Base-by-base conservation (phyloP, 2,888 invertebrate genomes). In the Pollenia angustigena region DNA sequence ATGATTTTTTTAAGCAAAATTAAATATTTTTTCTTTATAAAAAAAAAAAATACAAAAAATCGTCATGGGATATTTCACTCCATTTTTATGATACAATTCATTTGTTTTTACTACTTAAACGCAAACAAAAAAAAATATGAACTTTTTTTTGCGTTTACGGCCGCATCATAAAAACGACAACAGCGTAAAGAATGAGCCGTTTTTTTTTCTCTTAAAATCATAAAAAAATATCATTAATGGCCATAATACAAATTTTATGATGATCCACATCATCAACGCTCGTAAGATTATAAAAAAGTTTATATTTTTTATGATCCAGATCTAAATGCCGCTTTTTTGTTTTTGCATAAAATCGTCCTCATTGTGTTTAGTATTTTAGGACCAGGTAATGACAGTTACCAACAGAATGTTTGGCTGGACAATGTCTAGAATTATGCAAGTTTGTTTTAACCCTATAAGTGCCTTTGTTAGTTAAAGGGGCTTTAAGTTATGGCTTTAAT, bases 261-360 rank as follows among this genome's bases (percentile, higher is more conserved):
- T 88, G 88, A 88, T 88, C 89, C 89, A 87, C 87, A 89, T 89
- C 89, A 89, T 88, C 88, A 88, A 88, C 88, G 88, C 88, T 88
- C 71, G 62, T 85, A 88, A 87, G 89, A 89, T 88, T 88, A 89
- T 89, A 88, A 89, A 89, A 81, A 76, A 48, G 18, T 60, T 62
- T 18, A n/a, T 18, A 16, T 42, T 83, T 89, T 89, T 89, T 89
- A 89, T 87, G 89, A 89, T 85, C 87, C 87, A 69, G 74, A 84
- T 72, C 72, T 81, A 69, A 84, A 84, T 81, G 87, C 87, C 87
- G 87, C 87, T 71, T 78, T 66, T 18, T 79, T 9, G 0, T 71
- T 79, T 79, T 74, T 80, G 68, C 74, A 72, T 60, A 78, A 85
- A 76, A 72, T 69, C 60, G 14, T n/a, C 54, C 16, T 10, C 69